Conservation (phyloP, 2,113 vertebrate species). For the Muscicapa adusta region DNA sequence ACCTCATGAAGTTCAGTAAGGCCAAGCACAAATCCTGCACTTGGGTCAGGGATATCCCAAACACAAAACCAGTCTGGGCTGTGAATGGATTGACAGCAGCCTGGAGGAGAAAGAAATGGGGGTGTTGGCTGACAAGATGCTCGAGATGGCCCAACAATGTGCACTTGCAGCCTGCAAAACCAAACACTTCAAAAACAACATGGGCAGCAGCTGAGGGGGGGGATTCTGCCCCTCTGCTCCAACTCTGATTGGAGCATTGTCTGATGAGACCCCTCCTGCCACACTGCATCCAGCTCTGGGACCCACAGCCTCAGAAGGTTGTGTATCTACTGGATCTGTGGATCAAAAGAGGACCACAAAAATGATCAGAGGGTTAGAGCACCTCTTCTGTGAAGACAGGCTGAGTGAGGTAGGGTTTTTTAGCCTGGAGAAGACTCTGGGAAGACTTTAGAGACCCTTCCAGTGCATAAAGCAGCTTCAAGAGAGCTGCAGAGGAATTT, state of each 20-base stretch:
- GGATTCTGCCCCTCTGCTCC: neutral
- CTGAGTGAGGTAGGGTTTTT: neutral
- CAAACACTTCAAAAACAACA: fast-evolving
- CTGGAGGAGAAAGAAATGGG: neutral
- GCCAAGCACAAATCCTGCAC: neutral
- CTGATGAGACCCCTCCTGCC: neutral
- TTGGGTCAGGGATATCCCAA: neutral
- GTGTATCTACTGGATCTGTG: neutral
- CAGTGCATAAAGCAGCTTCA: neutral
- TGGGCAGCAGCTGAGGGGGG: neutral
- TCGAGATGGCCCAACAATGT: neutral
- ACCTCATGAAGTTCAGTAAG: neutral
- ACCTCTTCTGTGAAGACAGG: neutral
- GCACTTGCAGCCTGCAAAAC: neutral
- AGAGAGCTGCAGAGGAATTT: neutral
- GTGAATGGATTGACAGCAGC: neutral
- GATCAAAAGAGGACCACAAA: neutral
- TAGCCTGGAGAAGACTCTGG: neutral
- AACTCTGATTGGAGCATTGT: neutral
- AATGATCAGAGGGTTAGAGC: neutral
- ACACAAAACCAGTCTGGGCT: neutral
- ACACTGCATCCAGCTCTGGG: neutral
- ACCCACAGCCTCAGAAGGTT: neutral
- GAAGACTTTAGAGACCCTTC: neutral
- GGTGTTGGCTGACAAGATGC: neutral